A percentile compares a stretch with the other conserved stretches of the same genome.
These are phyloP conservation scores for Ciconia stormi DNA, from an alignment of 2,113 vertebrate species.

Conservation along the genomic window DNA sequence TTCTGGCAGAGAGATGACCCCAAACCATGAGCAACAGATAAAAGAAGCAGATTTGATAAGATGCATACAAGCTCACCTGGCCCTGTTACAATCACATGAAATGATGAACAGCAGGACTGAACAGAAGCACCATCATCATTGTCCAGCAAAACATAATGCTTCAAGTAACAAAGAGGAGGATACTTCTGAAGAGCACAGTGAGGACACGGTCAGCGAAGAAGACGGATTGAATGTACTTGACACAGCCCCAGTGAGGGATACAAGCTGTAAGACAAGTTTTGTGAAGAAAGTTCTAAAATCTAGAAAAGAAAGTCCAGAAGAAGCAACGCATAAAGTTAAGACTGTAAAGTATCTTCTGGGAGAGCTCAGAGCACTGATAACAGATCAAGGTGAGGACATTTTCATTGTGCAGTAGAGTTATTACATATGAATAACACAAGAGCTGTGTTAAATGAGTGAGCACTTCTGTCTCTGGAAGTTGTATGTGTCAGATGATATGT, in stretches of 20 bases:
- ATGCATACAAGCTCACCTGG: conserved; percentile 69
- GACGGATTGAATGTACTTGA: conserved; percentile 61
- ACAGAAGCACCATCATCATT: background rate
- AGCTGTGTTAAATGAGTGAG: background rate
- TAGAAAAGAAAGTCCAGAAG: conserved; percentile 61
- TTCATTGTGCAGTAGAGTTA: background rate
- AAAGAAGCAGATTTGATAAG: conserved; percentile 68
- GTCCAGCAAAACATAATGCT: background rate
- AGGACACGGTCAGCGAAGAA: conserved; percentile 58
- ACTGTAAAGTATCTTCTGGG: conserved; percentile 79
- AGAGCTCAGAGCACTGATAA: conserved; percentile 83
- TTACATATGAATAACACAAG: background rate
- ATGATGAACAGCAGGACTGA: background rate
- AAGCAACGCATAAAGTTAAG: conserved; percentile 69
- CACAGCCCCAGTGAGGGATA: conserved; percentile 71
- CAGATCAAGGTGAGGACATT: conserved; percentile 79
- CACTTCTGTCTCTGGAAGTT: background rate
- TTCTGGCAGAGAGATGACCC: conserved; percentile 19
- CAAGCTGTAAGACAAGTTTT: conserved; percentile 55
- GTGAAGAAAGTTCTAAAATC: conserved; percentile 52
- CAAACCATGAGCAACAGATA: background rate
- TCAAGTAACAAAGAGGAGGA: conserved; percentile 30
- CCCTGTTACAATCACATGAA: conserved; percentile 59
- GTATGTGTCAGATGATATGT: background rate
- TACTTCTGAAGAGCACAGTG: conserved; percentile 36